Evolutionary conservation across 2,797 vertebrate species (phyloP), one percentile per base, ranked within the genome.

Genomic region (Fistularia commersonii): DNA sequence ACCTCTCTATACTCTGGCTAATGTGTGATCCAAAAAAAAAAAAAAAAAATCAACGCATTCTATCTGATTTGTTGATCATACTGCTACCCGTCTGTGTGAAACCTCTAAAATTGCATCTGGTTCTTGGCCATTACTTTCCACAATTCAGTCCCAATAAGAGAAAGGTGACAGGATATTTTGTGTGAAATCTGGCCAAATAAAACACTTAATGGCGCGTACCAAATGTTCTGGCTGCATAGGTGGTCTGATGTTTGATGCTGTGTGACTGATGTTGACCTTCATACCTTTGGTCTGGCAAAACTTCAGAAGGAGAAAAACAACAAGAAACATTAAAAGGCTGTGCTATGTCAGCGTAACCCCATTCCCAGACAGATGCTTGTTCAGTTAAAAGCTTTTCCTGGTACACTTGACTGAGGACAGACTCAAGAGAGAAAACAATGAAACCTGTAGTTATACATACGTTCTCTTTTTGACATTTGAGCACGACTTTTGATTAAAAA

Each of bases 121-220:
- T 65, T 73, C 36, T 15, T 39, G 3, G 47, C 43, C 58, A 61
- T 61, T 54, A 57, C 42, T 58, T 66, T 40, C 51, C 14, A 39
- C 63, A 57, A 23, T 23, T 23, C 23, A 23, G 23, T 23, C 4
- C 23, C 48, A 69, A 67, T 63, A 60, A 53, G 45, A 41, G 39
- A 11, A 41, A 12, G 39, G 11, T 11, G 39, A 41, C 40, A 72
- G 69, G 55, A 66, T 66, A 45, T 15, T 38, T 23, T 63, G 64
- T 72, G 61, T 56, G 75, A 82, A 79, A 83, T 52, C 54, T 75
- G 40, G 80, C 88, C 87, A 89, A 82, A 57, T 57, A 61, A 85
- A 89, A 87, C 80, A 87, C 57, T 69, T 65, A 62, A 80, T 84
- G 48, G 75, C 72, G 76, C 63, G 66, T 74, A 56, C 66, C 73